phyloP scores from a whole-genome alignment of 2,797 vertebrate species.

The Thalassophryne amazonica region DNA sequence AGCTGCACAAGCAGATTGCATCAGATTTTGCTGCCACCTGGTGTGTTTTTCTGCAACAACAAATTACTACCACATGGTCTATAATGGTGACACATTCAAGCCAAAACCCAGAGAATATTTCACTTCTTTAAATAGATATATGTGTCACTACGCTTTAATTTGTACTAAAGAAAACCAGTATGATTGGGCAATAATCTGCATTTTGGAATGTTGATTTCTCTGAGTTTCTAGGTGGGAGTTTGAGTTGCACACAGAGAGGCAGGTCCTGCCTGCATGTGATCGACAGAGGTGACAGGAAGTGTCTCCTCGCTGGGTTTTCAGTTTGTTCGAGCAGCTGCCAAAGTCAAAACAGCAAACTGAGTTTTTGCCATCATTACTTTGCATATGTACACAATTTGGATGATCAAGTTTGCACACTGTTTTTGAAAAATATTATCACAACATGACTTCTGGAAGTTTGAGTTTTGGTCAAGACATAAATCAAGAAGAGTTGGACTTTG shows the following conservation, averaged over 20 bases:
- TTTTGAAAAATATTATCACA: background rate
- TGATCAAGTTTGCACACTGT: background rate
- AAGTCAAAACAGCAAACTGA: background rate
- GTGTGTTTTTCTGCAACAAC: no score
- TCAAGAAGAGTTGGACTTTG: constrained; percentile 90
- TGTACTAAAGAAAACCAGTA: no score
- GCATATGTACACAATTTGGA: background rate
- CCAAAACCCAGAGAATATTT: no score
- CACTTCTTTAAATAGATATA: no score
- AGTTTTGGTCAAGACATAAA: constrained; percentile 65
- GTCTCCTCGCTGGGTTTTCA: background rate
- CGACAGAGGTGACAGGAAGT: constrained; percentile 55
- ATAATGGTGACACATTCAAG: no score
- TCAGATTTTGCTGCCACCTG: no score
- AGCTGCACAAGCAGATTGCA: no score
- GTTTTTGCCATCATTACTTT: background rate
- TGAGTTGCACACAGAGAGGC: background rate
- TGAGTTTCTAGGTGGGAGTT: no score
- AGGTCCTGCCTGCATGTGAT: constrained; percentile 21
- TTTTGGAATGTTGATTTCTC: no score
- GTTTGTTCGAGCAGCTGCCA: constrained; percentile 24
- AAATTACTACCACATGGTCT: no score
- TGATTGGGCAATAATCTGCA: no score
- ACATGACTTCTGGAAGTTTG: constrained; percentile 62
- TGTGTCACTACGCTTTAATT: no score